A percentile compares a stretch with the other conserved stretches of the same genome.
Evolutionary conservation across 2,888 invertebrate genomes (phyloP).

Genomic region (Carabus problematicus): DNA sequence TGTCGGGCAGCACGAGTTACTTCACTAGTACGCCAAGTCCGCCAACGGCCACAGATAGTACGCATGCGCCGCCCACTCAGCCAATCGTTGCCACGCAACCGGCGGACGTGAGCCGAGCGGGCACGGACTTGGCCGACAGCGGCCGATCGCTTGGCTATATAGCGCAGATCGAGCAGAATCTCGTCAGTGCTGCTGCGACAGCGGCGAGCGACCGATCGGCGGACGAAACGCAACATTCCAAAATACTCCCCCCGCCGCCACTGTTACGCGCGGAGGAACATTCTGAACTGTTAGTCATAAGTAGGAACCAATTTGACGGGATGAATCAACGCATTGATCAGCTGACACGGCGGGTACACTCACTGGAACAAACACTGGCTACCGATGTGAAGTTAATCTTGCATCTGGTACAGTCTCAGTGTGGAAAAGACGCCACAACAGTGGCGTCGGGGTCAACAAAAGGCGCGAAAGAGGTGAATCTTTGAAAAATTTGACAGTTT

Average conservation of each 20-base stretch:
- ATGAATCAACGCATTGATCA: conserved; percentile 74
- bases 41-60: conserved; percentile 58
- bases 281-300: conserved; percentile 57
- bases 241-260: neutral
- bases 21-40: conserved; percentile 71
- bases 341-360: conserved; percentile 71
- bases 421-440: conserved; percentile 44
- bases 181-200: conserved; percentile 4
- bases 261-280: conserved; percentile 47
- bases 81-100: conserved; percentile 56
- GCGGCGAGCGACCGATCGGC: neutral
- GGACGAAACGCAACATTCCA: conserved; percentile 28
- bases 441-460: conserved; percentile 2
- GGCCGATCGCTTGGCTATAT: conserved; percentile 46
- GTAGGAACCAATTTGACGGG: conserved; percentile 59
- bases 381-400: conserved; percentile 78
- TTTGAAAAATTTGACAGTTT: too few relatives aligned
- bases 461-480: conserved; percentile 16
- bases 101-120: conserved; percentile 61
- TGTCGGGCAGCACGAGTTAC: conserved; percentile 63
- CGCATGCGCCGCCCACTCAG: conserved; percentile 55
- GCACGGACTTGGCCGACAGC: conserved; percentile 55
- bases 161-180: conserved; percentile 36
- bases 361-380: conserved; percentile 76
- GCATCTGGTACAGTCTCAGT: conserved; percentile 52